These are phyloP conservation scores for Triplophysa rosa DNA, from an alignment of 2,113 vertebrate genomes.

Conservation along the genomic window DNA sequence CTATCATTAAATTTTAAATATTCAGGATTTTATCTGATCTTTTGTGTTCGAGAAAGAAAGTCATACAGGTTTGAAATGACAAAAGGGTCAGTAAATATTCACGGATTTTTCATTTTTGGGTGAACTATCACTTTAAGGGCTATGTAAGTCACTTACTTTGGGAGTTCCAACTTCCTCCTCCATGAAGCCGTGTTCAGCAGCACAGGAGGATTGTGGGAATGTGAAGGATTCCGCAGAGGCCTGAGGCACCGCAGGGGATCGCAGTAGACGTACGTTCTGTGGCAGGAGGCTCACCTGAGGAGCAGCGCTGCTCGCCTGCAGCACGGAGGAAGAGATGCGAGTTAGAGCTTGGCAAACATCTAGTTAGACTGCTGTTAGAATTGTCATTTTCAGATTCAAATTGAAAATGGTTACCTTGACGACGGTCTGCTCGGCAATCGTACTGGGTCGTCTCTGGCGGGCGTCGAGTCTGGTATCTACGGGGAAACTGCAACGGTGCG, in stretches of 20 bases:
- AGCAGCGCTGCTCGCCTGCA: constrained; percentile 78
- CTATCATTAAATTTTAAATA: no score
- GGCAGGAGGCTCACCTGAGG: constrained; percentile 80
- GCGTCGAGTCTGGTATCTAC: constrained; percentile 91
- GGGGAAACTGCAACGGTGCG: constrained; percentile 95
- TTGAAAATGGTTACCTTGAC: constrained; percentile 83
- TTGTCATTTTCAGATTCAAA: neutral
- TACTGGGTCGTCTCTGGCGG: constrained; percentile 91
- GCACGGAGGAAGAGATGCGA: constrained; percentile 1
- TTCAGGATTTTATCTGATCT: no score
- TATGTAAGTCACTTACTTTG: constrained; percentile 76
- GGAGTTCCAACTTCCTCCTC: constrained; percentile 92
- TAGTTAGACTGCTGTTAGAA: neutral
- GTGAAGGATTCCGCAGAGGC: constrained; percentile 82
- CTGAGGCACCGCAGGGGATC: constrained; percentile 81
- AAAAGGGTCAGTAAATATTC: no score
- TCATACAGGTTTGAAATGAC: no score
- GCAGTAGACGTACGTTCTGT: constrained; percentile 81
- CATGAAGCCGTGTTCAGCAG: constrained; percentile 84
- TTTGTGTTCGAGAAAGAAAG: no score
- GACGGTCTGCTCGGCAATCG: constrained; percentile 90
- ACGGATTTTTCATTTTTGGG: no score
- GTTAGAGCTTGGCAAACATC: neutral
- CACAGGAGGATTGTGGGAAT: constrained; percentile 78
- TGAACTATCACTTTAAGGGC: no score